Base-by-base conservation (phyloP, 2,888 invertebrate species). In the Oscheius sp. region DNA sequence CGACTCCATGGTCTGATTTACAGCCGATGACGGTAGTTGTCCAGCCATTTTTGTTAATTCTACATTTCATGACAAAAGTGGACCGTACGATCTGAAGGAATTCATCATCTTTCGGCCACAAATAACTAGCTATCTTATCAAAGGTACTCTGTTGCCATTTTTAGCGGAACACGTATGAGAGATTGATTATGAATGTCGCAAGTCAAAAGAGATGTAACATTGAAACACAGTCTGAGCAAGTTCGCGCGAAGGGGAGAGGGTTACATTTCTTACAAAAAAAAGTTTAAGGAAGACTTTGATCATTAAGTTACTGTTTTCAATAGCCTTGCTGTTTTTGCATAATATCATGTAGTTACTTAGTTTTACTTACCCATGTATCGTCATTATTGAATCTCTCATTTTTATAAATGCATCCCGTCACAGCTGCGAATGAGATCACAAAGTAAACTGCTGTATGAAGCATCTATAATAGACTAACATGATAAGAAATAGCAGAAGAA, bases 291-390 rank as follows among this genome's bases (percentile, higher is more conserved):
- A n/a, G n/a, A n/a, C n/a, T n/a, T n/a, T n/a, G n/a, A n/a, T n/a
- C n/a, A n/a, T n/a, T n/a, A n/a, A n/a, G n/a, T n/a, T n/a, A n/a
- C n/a, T n/a, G n/a, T n/a, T n/a, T n/a, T n/a, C n/a, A n/a, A n/a
- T n/a, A n/a, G n/a, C n/a, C n/a, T n/a, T n/a, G n/a, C n/a, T n/a
- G n/a, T n/a, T n/a, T n/a, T n/a, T n/a, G n/a, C n/a, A n/a, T n/a
- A n/a, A n/a, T n/a, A n/a, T n/a, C n/a, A n/a, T n/a, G n/a, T n/a
- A n/a, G n/a, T n/a, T n/a, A n/a, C n/a, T n/a, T n/a, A n/a, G n/a
- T n/a, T n/a, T n/a, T n/a, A n/a, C 73, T 66, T 24, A 78, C 78
- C 76, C 76, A 78, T 32, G 78, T 78, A 41, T 76, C 78, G 45
- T 72, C 75, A 51, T 77, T 68, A 28, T 72, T 70, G 54, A 73